Evolutionary conservation across 2,113 vertebrate species (phyloP).

Genomic region (Sinocyclocheilus grahami): DNA sequence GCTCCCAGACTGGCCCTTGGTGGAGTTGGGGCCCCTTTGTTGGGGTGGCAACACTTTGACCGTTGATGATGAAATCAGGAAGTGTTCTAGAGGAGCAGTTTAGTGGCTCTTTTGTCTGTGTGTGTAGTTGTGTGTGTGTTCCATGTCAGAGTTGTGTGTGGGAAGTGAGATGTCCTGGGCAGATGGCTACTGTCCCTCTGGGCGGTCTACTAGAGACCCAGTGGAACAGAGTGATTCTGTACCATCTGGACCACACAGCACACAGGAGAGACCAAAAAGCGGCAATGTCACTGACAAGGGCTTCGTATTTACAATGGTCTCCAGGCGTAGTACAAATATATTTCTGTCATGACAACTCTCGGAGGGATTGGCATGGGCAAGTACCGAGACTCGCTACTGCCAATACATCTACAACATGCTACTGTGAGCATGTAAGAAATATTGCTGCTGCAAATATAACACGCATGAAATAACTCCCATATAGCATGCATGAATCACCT

Average conservation of each 20-base stretch:
- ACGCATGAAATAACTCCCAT: too few species aligned
- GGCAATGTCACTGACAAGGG: conserved; percentile 49
- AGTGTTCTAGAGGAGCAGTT: conserved; percentile 34
- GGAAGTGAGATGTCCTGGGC: conserved; percentile 42
- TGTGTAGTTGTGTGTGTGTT: conserved; percentile 37
- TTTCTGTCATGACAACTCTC: too few species aligned
- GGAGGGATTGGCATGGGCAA: too few species aligned
- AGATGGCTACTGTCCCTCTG: conserved; percentile 61
- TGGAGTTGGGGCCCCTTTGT: not conserved
- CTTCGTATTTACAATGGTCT: conserved; percentile 4
- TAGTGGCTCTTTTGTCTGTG: conserved; percentile 32
- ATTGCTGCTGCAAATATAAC: too few species aligned
- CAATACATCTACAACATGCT: too few species aligned
- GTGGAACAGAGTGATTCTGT: conserved; percentile 54
- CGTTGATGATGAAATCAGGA: not conserved
- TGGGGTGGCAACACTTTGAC: not conserved
- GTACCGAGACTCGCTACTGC: too few species aligned
- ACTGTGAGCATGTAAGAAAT: too few species aligned
- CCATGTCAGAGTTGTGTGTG: conserved; percentile 44
- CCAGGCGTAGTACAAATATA: not conserved
- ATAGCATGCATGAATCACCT: too few species aligned
- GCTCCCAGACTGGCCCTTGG: not conserved
- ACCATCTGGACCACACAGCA: conserved; percentile 60
- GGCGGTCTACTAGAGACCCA: conserved; percentile 53
- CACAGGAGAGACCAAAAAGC: conserved; percentile 41